phyloP scores from a whole-genome alignment of 1,140 invertebrate genomes.

The Drosophila sproati region DNA sequence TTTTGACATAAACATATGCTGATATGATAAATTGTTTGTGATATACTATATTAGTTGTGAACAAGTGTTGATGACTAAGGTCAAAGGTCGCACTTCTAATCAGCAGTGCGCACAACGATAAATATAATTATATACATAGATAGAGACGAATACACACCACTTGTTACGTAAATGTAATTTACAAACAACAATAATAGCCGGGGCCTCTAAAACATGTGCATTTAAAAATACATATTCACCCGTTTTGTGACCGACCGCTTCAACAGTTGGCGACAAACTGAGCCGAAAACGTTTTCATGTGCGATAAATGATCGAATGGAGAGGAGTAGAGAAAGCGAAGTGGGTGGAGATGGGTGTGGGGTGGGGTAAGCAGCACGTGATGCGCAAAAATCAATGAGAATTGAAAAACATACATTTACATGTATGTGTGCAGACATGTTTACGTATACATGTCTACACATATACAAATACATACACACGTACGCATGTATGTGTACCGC shows the following conservation, averaged over 20 bases:
- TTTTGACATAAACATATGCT: conserved; percentile 24
- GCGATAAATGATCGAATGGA: conserved; percentile 18
- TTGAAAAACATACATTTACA: background rate
- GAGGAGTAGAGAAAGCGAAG: conserved; percentile 4
- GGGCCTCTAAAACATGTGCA: conserved; percentile 11
- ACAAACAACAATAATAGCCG: conserved; percentile 37
- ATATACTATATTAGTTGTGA: background rate
- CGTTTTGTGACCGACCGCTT: conserved; percentile 40
- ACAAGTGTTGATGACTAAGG: background rate
- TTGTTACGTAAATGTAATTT: conserved; percentile 60
- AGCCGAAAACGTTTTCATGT: conserved; percentile 7
- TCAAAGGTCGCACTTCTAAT: no score
- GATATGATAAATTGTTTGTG: background rate
- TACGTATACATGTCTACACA: background rate
- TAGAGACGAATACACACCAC: conserved; percentile 9
- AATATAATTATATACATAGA: conserved; percentile 15
- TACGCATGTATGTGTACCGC: background rate
- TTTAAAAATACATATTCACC: conserved; percentile 47
- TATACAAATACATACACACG: background rate
- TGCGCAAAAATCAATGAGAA: conserved; percentile 37
- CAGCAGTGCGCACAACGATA: background rate
- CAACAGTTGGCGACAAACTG: conserved; percentile 52
- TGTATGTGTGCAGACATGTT: background rate
- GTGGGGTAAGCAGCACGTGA: conserved; percentile 34
- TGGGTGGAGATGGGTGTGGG: conserved; percentile 2